Evolutionary conservation across 2,113 vertebrate species (phyloP), one percentile per base, ranked within the genome.

Genomic region (Apodemus speciosus): DNA sequence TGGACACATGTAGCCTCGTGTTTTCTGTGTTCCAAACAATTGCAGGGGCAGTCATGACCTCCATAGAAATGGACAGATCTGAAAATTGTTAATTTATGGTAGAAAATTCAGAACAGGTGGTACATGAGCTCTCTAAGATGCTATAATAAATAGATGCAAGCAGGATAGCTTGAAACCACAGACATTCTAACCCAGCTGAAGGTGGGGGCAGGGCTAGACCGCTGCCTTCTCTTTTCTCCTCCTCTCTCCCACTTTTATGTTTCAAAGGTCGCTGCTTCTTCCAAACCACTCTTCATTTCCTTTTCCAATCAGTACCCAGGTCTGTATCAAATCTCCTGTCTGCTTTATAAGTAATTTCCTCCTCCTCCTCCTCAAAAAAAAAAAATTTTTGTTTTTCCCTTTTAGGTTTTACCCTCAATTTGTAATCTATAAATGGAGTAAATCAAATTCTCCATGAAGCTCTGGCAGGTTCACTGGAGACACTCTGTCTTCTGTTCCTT

Each of bases 61-160:
- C 68, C 27, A n/a, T 60, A 69, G 88, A 95, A 87, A 30, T 38
- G 15, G 49, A 79, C 66, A 81, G 72, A 90, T 60, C 68, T 88
- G 30, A 53, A 88, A 85, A 87, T 69, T 32, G 13, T 92, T 96
- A 96, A 9, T 32, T 96, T 93, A 86, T 68, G 56, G 69, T 85
- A 38, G 51, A 40, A 69, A 92, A 76, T 46, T n/a, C 4, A 84
- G 25, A 11, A 15, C 60, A 10, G 13, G 2, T 9, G n/a, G 23
- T 84, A 11, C 68, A 38, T 53, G 76, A 71, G 23, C 21, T 88
- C 85, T 32, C 73, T 46, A 13, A 16, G n/a, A 46, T 79, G 21
- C 40, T 51, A 1, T 84, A 21, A 35, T 89, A 84, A 93, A 43
- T 32, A 9, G 38, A 21, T 7, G 69, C 16, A 83, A 46, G 56